phyloP scores from a whole-genome alignment of 2,113 vertebrate species.

The Pipa parva region DNA sequence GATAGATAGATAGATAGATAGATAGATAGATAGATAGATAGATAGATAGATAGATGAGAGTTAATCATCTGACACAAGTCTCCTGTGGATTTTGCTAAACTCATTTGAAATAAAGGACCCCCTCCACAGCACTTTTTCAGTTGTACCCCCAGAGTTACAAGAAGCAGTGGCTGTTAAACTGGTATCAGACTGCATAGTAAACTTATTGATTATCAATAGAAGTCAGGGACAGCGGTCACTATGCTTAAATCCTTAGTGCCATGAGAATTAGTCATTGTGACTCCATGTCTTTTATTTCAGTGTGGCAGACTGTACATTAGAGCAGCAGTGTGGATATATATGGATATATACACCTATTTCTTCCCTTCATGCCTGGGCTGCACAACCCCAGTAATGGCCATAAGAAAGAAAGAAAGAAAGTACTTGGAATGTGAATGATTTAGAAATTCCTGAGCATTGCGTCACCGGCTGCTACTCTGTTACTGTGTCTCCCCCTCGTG shows the following conservation, averaged over 20 bases:
- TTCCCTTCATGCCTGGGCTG: slow-evolving; percentile 10
- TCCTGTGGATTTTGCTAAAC: no score
- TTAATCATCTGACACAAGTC: no score
- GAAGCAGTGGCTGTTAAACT: not conserved
- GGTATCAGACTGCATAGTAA: not conserved
- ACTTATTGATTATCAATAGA: not conserved
- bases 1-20: slow-evolving; percentile 8
- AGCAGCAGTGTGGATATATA: not conserved
- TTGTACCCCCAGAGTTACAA: not conserved
- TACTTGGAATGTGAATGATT: slow-evolving; percentile 53
- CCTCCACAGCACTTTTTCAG: no score
- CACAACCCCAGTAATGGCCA: not conserved
- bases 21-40: slow-evolving; percentile 11
- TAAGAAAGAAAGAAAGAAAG: slow-evolving; percentile 9
- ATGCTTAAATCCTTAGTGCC: not conserved
- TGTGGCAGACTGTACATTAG: not conserved
- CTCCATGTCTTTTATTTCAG: not conserved
- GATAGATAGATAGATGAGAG: no score
- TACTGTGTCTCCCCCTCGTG: slow-evolving; percentile 52
- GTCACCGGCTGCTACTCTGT: slow-evolving; percentile 42
- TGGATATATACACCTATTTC: not conserved
- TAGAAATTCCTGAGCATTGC: slow-evolving; percentile 57
- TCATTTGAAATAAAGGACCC: no score
- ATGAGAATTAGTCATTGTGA: not conserved
- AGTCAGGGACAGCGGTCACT: not conserved